These are phyloP conservation scores for Malurus cyaneus DNA, from an alignment of 2,113 vertebrate genomes.

Conservation along the genomic window DNA sequence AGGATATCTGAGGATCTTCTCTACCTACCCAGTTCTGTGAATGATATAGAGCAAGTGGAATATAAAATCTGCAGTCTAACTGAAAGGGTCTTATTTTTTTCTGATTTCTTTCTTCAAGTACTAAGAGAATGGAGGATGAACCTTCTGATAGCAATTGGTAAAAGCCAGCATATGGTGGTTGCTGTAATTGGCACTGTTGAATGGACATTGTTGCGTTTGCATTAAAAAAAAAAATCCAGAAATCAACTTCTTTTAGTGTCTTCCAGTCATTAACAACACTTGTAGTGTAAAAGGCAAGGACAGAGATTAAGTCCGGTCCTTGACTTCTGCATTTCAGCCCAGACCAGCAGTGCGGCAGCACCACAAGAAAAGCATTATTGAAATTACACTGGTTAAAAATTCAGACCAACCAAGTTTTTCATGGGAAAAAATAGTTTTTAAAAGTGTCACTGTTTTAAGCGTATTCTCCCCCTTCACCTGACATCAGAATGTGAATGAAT, in stretches of 20 bases:
- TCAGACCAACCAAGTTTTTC: background rate
- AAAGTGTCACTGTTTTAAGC: background rate
- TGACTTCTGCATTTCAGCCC: background rate
- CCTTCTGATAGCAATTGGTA: background rate
- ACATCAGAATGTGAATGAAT: background rate
- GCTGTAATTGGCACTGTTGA: background rate
- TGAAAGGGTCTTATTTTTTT: background rate
- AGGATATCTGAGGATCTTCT: constrained; percentile 20
- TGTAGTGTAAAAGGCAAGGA: background rate
- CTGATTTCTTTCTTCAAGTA: background rate
- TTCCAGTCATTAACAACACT: background rate
- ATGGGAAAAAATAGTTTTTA: background rate
- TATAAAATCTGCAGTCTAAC: background rate
- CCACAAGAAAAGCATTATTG: background rate
- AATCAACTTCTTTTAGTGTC: background rate
- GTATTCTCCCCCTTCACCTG: background rate
- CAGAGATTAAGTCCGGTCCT: background rate
- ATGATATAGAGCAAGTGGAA: background rate
- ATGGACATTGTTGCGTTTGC: background rate
- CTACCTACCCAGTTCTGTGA: background rate
- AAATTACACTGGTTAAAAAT: background rate
- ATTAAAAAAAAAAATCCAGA: background rate
- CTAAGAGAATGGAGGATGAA: background rate
- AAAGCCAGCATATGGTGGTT: background rate
- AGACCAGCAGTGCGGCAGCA: background rate